Conservation (phyloP, 1,140 invertebrate genomes). For the Lethocerus indicus region DNA sequence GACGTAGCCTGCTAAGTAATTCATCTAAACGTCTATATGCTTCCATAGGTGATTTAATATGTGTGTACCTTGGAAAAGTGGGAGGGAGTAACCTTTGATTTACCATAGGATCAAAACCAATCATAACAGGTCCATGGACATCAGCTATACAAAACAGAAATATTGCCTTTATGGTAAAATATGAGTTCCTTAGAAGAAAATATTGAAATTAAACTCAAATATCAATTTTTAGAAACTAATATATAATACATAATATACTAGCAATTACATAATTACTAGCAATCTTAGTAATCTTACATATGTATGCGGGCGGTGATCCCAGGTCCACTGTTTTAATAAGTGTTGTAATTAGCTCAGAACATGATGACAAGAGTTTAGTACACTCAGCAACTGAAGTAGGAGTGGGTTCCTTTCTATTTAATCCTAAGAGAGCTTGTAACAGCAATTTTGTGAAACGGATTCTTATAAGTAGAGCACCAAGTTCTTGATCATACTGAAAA, state of each 20-base stretch:
- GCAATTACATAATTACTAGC: too few species aligned
- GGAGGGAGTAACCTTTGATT: slow-evolving; percentile 89
- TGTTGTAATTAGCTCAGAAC: slow-evolving; percentile 56
- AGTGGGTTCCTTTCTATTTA: slow-evolving; percentile 30
- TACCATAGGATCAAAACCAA: slow-evolving; percentile 89
- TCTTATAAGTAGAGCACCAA: slow-evolving; percentile 41
- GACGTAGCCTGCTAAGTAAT: slow-evolving; percentile 59
- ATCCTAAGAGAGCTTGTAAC: slow-evolving; percentile 56
- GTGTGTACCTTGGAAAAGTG: slow-evolving; percentile 93
- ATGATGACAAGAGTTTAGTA: slow-evolving; percentile 48
- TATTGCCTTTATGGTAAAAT: too few species aligned
- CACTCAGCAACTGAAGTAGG: slow-evolving; percentile 34
- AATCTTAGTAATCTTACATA: too few species aligned
- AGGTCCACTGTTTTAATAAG: slow-evolving; percentile 58
- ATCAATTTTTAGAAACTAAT: too few species aligned
- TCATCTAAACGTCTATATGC: slow-evolving; percentile 73
- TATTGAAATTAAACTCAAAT: too few species aligned
- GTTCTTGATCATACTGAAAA: slow-evolving; percentile 6
- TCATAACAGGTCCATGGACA: slow-evolving; percentile 27
- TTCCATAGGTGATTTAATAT: slow-evolving; percentile 70
- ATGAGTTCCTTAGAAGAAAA: too few species aligned
- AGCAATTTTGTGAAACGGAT: slow-evolving; percentile 74
- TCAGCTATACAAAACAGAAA: too few species aligned
- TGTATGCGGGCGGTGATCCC: slow-evolving; percentile 35
- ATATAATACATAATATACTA: too few species aligned